Conservation (phyloP, 1,140 invertebrate genomes). For the Medauroidea extradentata region DNA sequence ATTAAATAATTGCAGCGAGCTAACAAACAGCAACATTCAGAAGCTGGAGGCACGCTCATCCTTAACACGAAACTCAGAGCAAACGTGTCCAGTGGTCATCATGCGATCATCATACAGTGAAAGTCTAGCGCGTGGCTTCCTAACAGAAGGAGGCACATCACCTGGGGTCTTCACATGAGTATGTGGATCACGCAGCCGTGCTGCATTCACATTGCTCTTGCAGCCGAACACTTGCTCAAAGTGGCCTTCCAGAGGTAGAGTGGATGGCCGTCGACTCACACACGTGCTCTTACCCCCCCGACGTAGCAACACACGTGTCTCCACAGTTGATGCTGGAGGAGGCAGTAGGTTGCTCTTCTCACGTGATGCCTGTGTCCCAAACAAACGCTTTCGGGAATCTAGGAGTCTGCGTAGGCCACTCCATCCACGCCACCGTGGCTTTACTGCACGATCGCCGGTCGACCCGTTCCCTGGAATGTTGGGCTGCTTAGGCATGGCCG, state of each 20-base stretch:
- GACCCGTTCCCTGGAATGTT: constrained; percentile 38
- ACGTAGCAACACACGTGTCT: background rate
- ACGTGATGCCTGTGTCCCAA: background rate
- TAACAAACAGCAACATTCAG: no score
- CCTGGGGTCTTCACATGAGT: constrained; percentile 76
- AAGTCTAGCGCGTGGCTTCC: constrained; percentile 62
- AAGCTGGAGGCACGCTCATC: no score
- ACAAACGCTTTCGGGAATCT: constrained; percentile 1
- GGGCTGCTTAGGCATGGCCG: constrained; percentile 48
- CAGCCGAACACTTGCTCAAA: constrained; percentile 63
- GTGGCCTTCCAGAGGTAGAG: constrained; percentile 48
- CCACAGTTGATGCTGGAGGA: background rate
- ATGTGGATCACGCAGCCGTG: constrained; percentile 63
- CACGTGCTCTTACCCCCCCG: constrained; percentile 24
- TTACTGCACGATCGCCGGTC: constrained; percentile 6
- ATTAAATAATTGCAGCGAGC: no score
- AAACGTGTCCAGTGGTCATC: constrained; percentile 53
- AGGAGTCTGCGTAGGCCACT: constrained; percentile 5
- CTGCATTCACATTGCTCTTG: constrained; percentile 46
- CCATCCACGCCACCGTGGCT: background rate
- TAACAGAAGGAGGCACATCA: constrained; percentile 68
- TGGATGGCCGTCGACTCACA: constrained; percentile 35
- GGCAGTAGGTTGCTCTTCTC: background rate
- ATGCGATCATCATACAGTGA: constrained; percentile 83
- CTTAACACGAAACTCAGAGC: no score